These are phyloP conservation scores for Epicampocera succincta DNA, from an alignment of 2,888 invertebrate genomes.

Conservation along the genomic window DNA sequence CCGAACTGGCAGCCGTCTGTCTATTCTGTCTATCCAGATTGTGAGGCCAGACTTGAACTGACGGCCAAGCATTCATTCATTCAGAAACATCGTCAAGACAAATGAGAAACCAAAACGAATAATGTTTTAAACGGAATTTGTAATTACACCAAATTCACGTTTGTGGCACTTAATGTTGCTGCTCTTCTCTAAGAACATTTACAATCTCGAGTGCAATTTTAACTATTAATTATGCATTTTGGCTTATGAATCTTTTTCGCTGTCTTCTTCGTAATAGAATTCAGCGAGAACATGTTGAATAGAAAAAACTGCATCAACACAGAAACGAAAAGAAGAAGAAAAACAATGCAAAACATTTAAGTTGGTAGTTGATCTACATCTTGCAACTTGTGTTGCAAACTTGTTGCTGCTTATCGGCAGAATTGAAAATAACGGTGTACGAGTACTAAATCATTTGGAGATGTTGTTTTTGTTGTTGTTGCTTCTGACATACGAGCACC, in stretches of 20 bases:
- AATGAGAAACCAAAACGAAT: constrained; percentile 28
- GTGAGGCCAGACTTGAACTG: constrained; percentile 11
- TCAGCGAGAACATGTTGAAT: constrained; percentile 26
- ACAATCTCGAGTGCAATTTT: constrained; percentile 45
- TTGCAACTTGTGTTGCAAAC: constrained; percentile 58
- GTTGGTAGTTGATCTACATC: constrained; percentile 68
- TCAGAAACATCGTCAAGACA: constrained; percentile 13
- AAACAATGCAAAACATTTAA: constrained; percentile 45
- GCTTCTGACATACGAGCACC: neutral
- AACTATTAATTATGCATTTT: constrained; percentile 70
- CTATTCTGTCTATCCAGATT: neutral
- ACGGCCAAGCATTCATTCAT: constrained; percentile 20
- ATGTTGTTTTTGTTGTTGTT: constrained; percentile 10
- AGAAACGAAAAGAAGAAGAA: neutral
- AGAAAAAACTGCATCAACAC: constrained; percentile 8
- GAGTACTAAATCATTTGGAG: constrained; percentile 62
- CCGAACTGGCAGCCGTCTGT: neutral
- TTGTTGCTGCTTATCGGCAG: constrained; percentile 66
- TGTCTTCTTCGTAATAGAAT: constrained; percentile 1
- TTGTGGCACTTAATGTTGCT: constrained; percentile 52
- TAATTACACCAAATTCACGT: constrained; percentile 66
- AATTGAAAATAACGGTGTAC: constrained; percentile 63
- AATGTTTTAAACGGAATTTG: constrained; percentile 55
- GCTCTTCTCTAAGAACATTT: constrained; percentile 10
- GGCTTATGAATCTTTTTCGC: constrained; percentile 51